Conservation (phyloP, 2,113 vertebrate genomes). For the Haemorhous mexicanus region DNA sequence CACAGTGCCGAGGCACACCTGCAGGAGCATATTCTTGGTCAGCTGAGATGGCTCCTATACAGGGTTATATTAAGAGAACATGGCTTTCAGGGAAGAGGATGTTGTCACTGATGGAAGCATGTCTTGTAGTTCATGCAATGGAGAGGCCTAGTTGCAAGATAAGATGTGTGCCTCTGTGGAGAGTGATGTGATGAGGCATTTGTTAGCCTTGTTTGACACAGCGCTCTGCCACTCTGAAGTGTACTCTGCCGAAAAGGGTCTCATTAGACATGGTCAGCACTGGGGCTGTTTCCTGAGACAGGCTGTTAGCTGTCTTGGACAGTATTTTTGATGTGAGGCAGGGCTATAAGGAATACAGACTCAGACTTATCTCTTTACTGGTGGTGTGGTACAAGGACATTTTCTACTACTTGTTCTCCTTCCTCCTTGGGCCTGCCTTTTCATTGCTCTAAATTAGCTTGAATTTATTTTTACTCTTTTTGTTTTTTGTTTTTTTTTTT, state of each 20-base stretch:
- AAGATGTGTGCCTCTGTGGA: neutral
- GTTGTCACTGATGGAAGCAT: neutral
- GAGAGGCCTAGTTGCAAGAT: neutral
- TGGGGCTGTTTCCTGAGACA: neutral
- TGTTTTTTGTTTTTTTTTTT: no score
- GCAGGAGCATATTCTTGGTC: neutral
- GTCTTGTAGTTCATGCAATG: neutral
- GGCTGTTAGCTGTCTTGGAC: neutral
- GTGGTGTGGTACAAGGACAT: neutral
- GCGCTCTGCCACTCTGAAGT: neutral
- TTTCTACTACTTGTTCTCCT: neutral
- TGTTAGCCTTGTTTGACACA: neutral
- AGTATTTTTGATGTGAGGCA: neutral
- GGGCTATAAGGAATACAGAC: neutral
- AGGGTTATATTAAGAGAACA: neutral
- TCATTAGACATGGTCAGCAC: neutral
- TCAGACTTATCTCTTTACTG: neutral
- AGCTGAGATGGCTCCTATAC: neutral
- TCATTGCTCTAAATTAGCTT: neutral
- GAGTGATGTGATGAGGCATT: neutral
- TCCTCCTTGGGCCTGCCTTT: neutral
- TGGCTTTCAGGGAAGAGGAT: neutral
- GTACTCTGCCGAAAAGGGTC: neutral
- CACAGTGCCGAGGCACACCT: fast-evolving
- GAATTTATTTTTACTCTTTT: neutral